Evolutionary conservation across 2,113 vertebrate species (phyloP), one percentile per base, ranked within the genome.

Genomic region (Oenanthe melanoleuca): DNA sequence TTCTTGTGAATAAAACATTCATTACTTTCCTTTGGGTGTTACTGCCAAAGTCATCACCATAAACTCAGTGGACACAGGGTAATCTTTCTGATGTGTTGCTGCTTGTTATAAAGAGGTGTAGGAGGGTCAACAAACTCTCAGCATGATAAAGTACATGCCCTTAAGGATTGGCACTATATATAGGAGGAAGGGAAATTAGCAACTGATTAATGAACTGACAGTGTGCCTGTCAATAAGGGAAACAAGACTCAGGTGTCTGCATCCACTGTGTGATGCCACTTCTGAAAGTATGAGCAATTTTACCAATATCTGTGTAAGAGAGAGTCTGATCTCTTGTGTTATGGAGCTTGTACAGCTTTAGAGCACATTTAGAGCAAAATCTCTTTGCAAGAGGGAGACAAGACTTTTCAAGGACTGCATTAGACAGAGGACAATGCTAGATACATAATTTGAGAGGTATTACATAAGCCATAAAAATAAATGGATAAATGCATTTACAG

Each of bases 401-500:
- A 84, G 61, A n/a, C 12, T 25, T 88, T 94, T 94, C 79, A 78
- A 90, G 72, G 49, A 72, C 60, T 88, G 7, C 12, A 28, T 75
- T 89, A 78, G 74, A 75, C 65, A 79, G 64, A 9, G 5, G 56
- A 78, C 52, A 80, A 33, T 38, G 31, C 11, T 73, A 64, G n/a
- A 73, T 11, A 23, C 29, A 28, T 60, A 42, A n/a, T 88, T 79
- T 6, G 14, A 79, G 56, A 71, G 56, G 45, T 67, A 80, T 3
- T n/a, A 71, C 13, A 38, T 60, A 88, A 93, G 23, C 22, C 60
- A 72, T 71, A 86, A 88, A 91, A 86, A 37, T 16, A 80, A 61
- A 83, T 45, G 21, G 49, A 86, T 92, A 94, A 83, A 88, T 89
- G 80, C 11, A 8, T 72, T 92, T 80, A 64, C 61, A 80, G 70